Conservation (phyloP, 2,113 vertebrate genomes). For the Sapayoa aenigma region DNA sequence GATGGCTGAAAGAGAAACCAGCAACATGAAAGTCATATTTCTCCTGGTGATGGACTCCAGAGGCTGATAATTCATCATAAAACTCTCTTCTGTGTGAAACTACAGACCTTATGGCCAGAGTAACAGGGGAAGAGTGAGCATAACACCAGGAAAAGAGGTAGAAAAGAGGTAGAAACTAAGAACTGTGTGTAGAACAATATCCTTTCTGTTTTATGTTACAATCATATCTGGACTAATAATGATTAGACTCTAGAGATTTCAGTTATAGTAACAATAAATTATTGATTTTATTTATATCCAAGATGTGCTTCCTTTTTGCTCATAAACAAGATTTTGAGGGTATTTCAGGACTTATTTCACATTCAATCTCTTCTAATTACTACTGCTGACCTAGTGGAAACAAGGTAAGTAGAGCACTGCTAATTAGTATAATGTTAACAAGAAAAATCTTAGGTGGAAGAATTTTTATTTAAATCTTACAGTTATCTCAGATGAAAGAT, state of each 20-base stretch:
- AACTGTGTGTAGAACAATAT: neutral
- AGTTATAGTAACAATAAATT: neutral
- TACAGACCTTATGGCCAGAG: neutral
- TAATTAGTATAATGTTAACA: constrained; percentile 39
- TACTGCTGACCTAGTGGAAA: constrained; percentile 25
- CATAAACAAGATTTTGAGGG: neutral
- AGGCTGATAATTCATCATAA: neutral
- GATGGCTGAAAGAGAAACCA: neutral
- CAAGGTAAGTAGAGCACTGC: constrained; percentile 42
- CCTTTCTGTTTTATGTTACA: neutral
- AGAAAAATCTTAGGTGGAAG: neutral
- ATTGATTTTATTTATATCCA: neutral
- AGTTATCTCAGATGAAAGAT: neutral
- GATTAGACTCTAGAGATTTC: neutral
- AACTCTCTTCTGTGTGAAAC: neutral
- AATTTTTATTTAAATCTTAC: neutral
- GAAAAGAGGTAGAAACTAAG: neutral
- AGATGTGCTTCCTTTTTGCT: neutral
- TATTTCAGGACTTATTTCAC: constrained; percentile 14
- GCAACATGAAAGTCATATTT: neutral
- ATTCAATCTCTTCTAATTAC: constrained; percentile 44
- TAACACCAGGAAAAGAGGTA: neutral
- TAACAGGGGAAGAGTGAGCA: neutral
- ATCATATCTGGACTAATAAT: neutral
- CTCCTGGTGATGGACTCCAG: neutral